phyloP scores from a whole-genome alignment of 2,797 vertebrate genomes.

The Hozukius guyotensis region DNA sequence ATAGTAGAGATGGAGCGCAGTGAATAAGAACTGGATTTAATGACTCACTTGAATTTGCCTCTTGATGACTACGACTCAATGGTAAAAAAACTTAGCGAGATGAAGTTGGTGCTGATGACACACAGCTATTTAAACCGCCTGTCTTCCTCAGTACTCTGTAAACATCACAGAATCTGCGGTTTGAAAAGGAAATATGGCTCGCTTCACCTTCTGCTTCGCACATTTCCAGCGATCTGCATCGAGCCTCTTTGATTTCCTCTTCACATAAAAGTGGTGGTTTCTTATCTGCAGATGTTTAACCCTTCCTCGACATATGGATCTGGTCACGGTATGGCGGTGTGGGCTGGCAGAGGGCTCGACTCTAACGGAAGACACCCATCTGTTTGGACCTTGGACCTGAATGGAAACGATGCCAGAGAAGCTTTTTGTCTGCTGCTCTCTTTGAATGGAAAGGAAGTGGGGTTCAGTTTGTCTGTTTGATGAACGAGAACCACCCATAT shows the following conservation, averaged over 20 bases:
- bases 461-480: neutral
- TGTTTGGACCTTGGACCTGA: constrained; percentile 36
- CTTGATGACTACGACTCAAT: neutral
- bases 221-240: constrained; percentile 27
- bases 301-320: constrained; percentile 65
- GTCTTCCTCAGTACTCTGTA: neutral
- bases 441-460: neutral
- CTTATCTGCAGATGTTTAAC: constrained; percentile 65
- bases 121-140: constrained; percentile 8
- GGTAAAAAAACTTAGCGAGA: constrained; percentile 11
- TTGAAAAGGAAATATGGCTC: constrained; percentile 39
- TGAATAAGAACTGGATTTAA: constrained; percentile 19
- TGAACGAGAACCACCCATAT: constrained; percentile 1
- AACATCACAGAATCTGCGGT: constrained; percentile 42
- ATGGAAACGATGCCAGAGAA: constrained; percentile 4
- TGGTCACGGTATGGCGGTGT: constrained; percentile 39
- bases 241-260: constrained; percentile 54
- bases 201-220: constrained; percentile 49
- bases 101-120: neutral
- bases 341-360: constrained; percentile 25
- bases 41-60: constrained; percentile 34
- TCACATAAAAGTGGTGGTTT: constrained; percentile 37
- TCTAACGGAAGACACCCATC: constrained; percentile 44
- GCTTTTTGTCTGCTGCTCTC: neutral
- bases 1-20: neutral